Conservation (phyloP, 2,797 vertebrate species). For the Aulostomus chinensis region DNA sequence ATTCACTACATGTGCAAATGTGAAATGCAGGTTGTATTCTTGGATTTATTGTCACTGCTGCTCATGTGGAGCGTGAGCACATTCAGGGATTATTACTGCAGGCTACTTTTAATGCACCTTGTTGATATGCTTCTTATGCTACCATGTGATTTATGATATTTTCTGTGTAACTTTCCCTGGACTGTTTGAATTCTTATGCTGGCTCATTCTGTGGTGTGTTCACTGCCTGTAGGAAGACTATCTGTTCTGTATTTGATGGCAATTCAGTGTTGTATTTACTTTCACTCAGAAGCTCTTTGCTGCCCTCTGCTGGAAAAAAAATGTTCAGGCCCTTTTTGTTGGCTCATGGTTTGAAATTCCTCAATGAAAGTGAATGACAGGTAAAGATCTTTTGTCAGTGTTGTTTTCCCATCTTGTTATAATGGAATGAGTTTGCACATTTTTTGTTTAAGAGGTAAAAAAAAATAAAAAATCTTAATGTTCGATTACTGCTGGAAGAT, state of each 20-base stretch:
- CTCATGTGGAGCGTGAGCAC: conserved; percentile 57
- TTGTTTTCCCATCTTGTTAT: not conserved
- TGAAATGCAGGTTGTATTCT: conserved; percentile 33
- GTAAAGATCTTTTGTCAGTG: conserved; percentile 2
- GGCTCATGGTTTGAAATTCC: too few species aligned
- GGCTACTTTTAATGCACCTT: conserved; percentile 39
- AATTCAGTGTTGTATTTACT: conserved; percentile 2
- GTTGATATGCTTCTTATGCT: conserved; percentile 36
- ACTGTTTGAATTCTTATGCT: conserved; percentile 27
- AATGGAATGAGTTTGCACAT: not conserved
- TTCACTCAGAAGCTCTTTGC: conserved; percentile 30
- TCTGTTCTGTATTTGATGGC: conserved; percentile 20
- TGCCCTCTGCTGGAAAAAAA: conserved; percentile 53
- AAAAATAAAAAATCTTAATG: too few species aligned
- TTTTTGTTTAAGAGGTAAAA: too few species aligned
- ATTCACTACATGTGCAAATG: conserved; percentile 18
- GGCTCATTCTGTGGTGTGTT: conserved; percentile 18
- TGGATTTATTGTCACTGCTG: conserved; percentile 21
- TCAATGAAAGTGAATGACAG: not conserved
- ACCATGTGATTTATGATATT: conserved; percentile 34
- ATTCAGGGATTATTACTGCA: conserved; percentile 73
- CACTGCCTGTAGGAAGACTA: conserved; percentile 20
- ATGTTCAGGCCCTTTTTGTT: too few species aligned
- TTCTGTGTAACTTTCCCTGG: conserved; percentile 26
- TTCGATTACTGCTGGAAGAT: too few species aligned